phyloP scores from a whole-genome alignment of 2,113 vertebrate species.

The Megatriorchis doriae region DNA sequence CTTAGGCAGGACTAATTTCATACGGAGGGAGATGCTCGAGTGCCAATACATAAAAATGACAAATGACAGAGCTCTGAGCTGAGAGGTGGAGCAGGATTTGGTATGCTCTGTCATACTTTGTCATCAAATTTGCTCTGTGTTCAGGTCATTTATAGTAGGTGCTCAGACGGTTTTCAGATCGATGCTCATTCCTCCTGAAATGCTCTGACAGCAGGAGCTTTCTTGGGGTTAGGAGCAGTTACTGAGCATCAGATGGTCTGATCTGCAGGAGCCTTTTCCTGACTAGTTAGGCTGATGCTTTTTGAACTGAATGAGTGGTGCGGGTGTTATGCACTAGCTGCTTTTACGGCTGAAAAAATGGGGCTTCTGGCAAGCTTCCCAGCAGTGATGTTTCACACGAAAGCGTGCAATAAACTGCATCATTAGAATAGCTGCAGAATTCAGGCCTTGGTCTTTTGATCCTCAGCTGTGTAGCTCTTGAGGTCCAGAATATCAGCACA shows the following conservation, averaged over 20 bases:
- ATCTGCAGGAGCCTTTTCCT: neutral
- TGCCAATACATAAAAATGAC: neutral
- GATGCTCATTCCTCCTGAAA: neutral
- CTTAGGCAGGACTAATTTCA: neutral
- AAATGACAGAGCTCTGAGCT: neutral
- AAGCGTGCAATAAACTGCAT: neutral
- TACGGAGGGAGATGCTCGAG: neutral
- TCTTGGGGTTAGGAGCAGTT: neutral
- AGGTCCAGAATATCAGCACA: neutral
- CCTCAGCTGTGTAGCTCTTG: neutral
- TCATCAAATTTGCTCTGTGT: neutral
- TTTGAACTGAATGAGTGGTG: accelerated
- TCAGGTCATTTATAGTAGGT: neutral
- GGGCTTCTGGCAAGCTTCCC: neutral
- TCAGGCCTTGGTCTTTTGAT: neutral
- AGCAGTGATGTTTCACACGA: neutral
- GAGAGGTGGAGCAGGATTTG: neutral
- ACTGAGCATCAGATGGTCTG: neutral
- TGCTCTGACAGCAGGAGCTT: neutral
- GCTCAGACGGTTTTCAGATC: neutral
- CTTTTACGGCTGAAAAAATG: neutral
- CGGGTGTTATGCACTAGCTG: accelerated
- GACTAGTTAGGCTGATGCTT: neutral
- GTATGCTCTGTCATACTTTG: neutral
- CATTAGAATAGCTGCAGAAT: neutral